Conservation (phyloP, 2,888 invertebrate genomes). For the Leucophora obtusa region DNA sequence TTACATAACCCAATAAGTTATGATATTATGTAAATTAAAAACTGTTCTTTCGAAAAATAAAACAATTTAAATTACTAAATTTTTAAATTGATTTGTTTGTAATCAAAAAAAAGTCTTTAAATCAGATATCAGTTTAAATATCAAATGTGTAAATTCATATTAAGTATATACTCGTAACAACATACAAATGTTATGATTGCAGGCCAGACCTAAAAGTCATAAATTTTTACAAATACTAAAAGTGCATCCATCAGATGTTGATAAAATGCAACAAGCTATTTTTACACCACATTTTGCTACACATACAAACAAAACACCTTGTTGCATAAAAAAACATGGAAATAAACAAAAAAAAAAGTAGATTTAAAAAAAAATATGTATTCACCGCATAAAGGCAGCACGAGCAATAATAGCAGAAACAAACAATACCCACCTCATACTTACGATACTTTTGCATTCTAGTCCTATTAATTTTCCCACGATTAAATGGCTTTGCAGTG, state of each 20-base stretch:
- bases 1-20: too few relatives aligned
- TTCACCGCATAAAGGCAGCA: conserved; percentile 14
- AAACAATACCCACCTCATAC: background rate
- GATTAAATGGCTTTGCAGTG: conserved; percentile 40
- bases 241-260: conserved; percentile 12
- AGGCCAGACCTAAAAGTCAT: background rate
- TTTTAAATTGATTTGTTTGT: too few relatives aligned
- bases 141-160: too few relatives aligned
- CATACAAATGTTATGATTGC: background rate
- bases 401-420: conserved; percentile 10
- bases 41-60: too few relatives aligned
- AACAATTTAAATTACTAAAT: too few relatives aligned
- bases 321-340: background rate
- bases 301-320: conserved; percentile 1
- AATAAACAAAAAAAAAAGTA: background rate
- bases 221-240: conserved; percentile 5
- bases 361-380: background rate
- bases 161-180: too few relatives aligned
- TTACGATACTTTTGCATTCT: background rate
- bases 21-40: too few relatives aligned
- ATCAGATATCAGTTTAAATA: too few relatives aligned
- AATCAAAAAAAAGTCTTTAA: too few relatives aligned
- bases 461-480: conserved; percentile 56
- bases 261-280: conserved; percentile 29
- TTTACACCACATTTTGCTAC: background rate